These are phyloP conservation scores for Coregonus clupeaformis DNA, from an alignment of 2,113 vertebrate species.

Conservation along the genomic window DNA sequence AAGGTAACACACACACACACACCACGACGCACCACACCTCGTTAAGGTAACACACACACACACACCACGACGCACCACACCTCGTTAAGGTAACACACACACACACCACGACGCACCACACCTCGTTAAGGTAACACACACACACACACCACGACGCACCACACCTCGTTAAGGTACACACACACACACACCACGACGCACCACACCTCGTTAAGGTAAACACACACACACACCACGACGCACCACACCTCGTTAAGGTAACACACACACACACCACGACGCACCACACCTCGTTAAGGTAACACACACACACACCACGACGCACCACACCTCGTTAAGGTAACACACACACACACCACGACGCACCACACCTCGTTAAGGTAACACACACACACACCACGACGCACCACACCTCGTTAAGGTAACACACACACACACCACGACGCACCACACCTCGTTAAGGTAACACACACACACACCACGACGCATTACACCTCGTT, in stretches of 20 bases:
- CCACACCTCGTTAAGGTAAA: too few species aligned
- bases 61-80: conserved; percentile 26
- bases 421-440: conserved; percentile 49
- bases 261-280: conserved; percentile 26
- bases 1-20: conserved; percentile 71
- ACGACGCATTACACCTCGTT: too few species aligned
- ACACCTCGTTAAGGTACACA: conserved; percentile 89
- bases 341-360: too few species aligned
- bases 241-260: background rate
- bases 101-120: too few species aligned
- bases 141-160: conserved; percentile 83
- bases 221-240: conserved; percentile 77
- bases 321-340: too few species aligned
- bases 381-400: too few species aligned
- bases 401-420: too few species aligned
- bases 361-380: too few species aligned
- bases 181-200: background rate
- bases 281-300: background rate
- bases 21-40: conserved; percentile 57
- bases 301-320: too few species aligned
- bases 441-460: conserved; percentile 83
- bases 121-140: too few species aligned
- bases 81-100: background rate
- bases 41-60: conserved; percentile 82
- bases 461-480: too few species aligned